phyloP scores from a whole-genome alignment of 2,113 vertebrate genomes.

The Syngnathus scovelli region DNA sequence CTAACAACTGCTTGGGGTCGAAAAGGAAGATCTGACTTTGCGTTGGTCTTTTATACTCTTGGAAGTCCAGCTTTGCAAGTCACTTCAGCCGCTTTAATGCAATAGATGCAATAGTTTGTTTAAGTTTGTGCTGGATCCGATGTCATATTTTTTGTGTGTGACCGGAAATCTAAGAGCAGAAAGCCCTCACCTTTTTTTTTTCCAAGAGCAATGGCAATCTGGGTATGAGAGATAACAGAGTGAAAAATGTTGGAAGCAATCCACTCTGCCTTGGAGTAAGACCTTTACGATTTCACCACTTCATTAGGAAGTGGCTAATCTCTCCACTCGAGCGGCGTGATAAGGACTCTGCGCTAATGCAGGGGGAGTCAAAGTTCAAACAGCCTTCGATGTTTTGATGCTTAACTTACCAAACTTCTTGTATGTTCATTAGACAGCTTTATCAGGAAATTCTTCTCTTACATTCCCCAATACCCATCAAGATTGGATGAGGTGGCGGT shows the following conservation, averaged over 20 bases:
- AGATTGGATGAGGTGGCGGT: conserved; percentile 56
- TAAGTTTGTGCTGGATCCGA: conserved; percentile 40
- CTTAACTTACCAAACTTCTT: conserved; percentile 80
- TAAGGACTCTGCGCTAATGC: conserved; percentile 73
- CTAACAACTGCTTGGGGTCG: conserved; percentile 43
- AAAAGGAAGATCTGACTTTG: conserved; percentile 24
- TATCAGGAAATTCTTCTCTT: conserved; percentile 74
- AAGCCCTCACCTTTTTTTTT: conserved; percentile 43
- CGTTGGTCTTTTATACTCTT: conserved; percentile 6
- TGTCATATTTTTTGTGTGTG: conserved; percentile 58
- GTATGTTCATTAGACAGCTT: conserved; percentile 82
- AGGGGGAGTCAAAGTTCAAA: conserved; percentile 77
- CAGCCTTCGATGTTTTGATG: conserved; percentile 79
- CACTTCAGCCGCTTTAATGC: conserved; percentile 10
- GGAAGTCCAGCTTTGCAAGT: not conserved
- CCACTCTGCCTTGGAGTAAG: conserved; percentile 72
- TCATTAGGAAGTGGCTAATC: conserved; percentile 82
- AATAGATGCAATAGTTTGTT: conserved; percentile 36
- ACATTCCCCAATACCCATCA: conserved; percentile 75
- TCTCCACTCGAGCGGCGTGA: conserved; percentile 69
- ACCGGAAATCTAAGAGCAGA: conserved; percentile 55
- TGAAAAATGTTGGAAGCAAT: conserved; percentile 77
- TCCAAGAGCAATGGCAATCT: conserved; percentile 63
- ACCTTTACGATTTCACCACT: conserved; percentile 75
- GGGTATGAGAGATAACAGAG: conserved; percentile 73